A percentile compares a stretch with the other conserved stretches of the same genome.
Evolutionary conservation across 2,797 vertebrate species (phyloP).

Genomic region (Tympanoctomys barrerae): DNA sequence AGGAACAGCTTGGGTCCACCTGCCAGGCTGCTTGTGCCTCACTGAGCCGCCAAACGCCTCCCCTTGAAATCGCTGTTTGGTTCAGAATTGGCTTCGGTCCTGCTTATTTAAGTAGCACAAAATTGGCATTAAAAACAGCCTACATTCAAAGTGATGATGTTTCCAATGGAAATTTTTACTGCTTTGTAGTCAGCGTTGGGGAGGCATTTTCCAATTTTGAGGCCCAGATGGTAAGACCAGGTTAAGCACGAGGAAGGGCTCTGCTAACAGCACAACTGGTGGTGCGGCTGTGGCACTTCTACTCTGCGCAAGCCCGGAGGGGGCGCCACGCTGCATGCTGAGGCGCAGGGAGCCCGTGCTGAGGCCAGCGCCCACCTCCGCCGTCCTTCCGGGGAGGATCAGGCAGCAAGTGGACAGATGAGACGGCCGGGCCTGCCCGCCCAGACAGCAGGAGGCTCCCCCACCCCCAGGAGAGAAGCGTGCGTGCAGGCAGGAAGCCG

Average conservation of each 20-base stretch:
- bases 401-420: background rate
- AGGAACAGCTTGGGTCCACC: background rate
- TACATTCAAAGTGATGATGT: rapidly evolving
- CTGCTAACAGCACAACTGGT: background rate
- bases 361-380: background rate
- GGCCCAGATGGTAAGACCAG: background rate
- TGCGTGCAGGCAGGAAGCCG: background rate
- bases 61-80: rapidly evolving
- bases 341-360: background rate
- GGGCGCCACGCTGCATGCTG: background rate
- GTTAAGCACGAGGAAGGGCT: background rate
- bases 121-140: rapidly evolving
- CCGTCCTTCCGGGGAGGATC: background rate
- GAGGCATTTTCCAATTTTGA: background rate
- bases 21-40: background rate
- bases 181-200: background rate
- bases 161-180: background rate
- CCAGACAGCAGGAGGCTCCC: background rate
- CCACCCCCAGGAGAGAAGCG: rapidly evolving
- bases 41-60: rapidly evolving
- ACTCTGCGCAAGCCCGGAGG: rapidly evolving
- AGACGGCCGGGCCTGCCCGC: background rate
- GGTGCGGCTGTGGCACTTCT: rapidly evolving
- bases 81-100: too few species aligned
- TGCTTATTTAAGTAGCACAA: background rate